Percentiles rank a stretch among this genome's conserved stretches.
phyloP scores from a whole-genome alignment of 2,113 vertebrate species.

The Steatornis caripensis region DNA sequence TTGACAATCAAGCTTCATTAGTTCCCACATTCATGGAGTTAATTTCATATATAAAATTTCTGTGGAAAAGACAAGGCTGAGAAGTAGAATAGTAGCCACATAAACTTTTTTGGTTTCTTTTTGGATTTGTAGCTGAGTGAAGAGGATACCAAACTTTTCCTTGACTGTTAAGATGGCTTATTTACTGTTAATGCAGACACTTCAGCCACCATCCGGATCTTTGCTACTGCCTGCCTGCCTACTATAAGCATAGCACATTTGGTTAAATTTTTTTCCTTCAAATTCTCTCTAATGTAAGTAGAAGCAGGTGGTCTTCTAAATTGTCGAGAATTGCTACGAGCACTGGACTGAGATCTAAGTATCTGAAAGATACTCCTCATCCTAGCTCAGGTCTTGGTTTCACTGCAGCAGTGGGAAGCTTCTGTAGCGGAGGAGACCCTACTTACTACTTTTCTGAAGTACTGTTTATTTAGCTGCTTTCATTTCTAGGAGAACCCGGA shows the following conservation, averaged over 20 bases:
- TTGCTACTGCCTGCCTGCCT: neutral
- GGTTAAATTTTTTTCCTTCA: neutral
- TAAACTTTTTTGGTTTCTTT: neutral
- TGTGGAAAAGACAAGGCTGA: neutral
- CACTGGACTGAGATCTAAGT: neutral
- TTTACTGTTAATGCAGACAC: neutral
- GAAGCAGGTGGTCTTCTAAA: neutral
- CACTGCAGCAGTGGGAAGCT: neutral
- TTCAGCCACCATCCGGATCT: neutral
- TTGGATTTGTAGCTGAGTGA: neutral
- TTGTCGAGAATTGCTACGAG: accelerated
- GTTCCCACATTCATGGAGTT: neutral
- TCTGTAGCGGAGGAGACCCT: neutral
- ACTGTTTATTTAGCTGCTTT: neutral
- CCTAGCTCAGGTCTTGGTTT: neutral
- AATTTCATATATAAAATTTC: neutral
- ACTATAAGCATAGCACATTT: neutral
- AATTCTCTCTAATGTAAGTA: neutral
- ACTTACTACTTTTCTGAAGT: neutral
- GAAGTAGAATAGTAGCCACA: neutral
- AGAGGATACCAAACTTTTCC: neutral
- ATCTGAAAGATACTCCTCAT: neutral
- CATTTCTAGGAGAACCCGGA: neutral
- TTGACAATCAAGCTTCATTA: neutral
- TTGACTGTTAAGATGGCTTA: neutral